Evolutionary conservation across 23 tunicate species (phyloP).

Genomic region (Pegea sp.): DNA sequence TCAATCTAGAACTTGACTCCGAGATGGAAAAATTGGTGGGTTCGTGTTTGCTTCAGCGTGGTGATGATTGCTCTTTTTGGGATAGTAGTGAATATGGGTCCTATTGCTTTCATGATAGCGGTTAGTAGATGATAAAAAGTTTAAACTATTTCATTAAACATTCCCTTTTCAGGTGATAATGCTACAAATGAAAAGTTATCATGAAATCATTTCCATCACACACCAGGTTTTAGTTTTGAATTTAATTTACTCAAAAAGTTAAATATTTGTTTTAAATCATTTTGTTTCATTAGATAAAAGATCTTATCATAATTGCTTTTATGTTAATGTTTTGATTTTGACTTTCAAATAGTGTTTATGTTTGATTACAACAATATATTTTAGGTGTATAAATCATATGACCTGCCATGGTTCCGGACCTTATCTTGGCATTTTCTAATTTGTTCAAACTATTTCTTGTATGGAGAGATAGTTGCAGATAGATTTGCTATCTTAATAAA

Average conservation of each 20-base stretch:
- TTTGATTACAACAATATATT: not conserved
- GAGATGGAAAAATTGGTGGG: slow-evolving; percentile 97
- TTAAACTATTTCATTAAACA: not conserved
- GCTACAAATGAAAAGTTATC: slow-evolving; percentile 72
- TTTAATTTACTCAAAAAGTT: no score
- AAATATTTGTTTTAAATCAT: no score
- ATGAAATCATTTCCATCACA: slow-evolving; percentile 90
- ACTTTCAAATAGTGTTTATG: no score
- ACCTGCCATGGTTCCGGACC: slow-evolving; percentile 92
- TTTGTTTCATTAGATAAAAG: no score
- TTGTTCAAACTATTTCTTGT: slow-evolving; percentile 89
- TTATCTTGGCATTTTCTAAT: slow-evolving; percentile 89
- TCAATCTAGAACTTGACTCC: slow-evolving; percentile 53
- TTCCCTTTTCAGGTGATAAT: slow-evolving; percentile 24
- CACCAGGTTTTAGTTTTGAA: slow-evolving; percentile 57
- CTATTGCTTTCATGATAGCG: slow-evolving; percentile 34
- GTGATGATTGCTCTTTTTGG: slow-evolving; percentile 55
- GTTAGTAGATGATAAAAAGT: slow-evolving; percentile 14
- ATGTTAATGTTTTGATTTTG: no score
- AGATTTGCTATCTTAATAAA: slow-evolving; percentile 26
- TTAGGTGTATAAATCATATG: slow-evolving; percentile 69
- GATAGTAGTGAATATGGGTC: slow-evolving; percentile 50
- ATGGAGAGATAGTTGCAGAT: slow-evolving; percentile 72
- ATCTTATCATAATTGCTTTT: no score
- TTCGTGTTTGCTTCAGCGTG: slow-evolving; percentile 55